Percentiles rank a stretch among this genome's conserved stretches.
Evolutionary conservation across 2,797 vertebrate genomes (phyloP).

Genomic region (Leptatherina wallacei): DNA sequence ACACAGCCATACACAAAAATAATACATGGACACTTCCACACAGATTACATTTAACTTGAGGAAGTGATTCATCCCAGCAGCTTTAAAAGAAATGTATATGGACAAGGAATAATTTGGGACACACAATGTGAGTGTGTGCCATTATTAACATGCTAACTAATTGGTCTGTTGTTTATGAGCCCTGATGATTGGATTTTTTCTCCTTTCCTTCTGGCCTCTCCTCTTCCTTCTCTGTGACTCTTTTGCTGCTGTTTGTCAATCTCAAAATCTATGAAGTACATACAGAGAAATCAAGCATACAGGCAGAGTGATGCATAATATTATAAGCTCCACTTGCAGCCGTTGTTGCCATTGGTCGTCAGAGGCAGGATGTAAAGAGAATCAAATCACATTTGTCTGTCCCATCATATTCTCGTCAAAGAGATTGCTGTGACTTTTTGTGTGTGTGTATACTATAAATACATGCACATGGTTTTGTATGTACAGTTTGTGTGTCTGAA

Average conservation of each 20-base stretch:
- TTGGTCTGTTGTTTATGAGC: not conserved
- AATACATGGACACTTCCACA: conserved; percentile 16
- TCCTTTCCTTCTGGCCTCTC: conserved; percentile 66
- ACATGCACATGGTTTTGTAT: conserved; percentile 7
- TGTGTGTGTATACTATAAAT: conserved; percentile 16
- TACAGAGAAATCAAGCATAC: conserved; percentile 65
- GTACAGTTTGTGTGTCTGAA: conserved; percentile 35
- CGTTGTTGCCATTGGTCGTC: conserved; percentile 32
- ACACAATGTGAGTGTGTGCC: conserved; percentile 15
- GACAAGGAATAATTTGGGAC: conserved; percentile 56
- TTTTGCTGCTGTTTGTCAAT: conserved; percentile 33
- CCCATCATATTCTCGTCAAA: conserved; percentile 94
- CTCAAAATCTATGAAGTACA: conserved; percentile 78
- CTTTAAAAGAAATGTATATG: conserved; percentile 66
- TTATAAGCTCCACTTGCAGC: conserved; percentile 88
- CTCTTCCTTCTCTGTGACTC: conserved; percentile 66
- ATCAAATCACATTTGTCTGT: conserved; percentile 95
- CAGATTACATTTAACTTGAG: conserved; percentile 25
- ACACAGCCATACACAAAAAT: conserved; percentile 6
- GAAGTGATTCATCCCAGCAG: conserved; percentile 62
- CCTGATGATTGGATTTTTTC: not conserved
- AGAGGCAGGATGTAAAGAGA: conserved; percentile 83
- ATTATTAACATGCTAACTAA: not conserved
- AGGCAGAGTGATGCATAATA: conserved; percentile 77
- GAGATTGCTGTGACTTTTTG: conserved; percentile 13